phyloP scores from a whole-genome alignment of 2,888 invertebrate species.

The Sepiola atlantica region DNA sequence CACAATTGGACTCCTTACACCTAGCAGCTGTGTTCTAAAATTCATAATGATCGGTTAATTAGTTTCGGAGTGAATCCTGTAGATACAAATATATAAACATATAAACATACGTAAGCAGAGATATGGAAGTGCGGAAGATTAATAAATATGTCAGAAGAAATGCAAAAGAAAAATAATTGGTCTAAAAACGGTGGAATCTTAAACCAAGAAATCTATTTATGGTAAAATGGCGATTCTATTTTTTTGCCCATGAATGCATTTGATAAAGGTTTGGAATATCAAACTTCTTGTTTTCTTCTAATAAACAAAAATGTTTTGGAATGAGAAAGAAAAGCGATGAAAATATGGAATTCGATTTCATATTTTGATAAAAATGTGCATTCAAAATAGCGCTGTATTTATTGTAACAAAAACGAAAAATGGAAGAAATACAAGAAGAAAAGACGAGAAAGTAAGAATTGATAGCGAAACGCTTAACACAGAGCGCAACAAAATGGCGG shows the following conservation, averaged over 20 bases:
- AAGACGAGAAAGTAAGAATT: background rate
- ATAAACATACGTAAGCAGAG: too few species aligned
- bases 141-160: background rate
- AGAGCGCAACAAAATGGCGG: background rate
- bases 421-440: background rate
- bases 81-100: too few species aligned
- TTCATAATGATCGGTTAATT: too few species aligned
- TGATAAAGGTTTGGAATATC: background rate
- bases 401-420: background rate
- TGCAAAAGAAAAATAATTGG: background rate
- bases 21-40: too few species aligned
- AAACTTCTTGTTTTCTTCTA: background rate
- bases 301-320: background rate
- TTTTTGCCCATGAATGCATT: too few species aligned
- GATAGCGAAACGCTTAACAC: background rate
- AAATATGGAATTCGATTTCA: background rate
- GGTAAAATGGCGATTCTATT: background rate
- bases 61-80: too few species aligned
- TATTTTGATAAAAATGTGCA: background rate
- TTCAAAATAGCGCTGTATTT: background rate
- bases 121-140: background rate
- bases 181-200: background rate
- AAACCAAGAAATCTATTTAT: background rate
- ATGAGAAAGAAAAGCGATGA: background rate
- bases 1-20: too few species aligned